Evolutionary conservation across 1,140 invertebrate species (phyloP).

Genomic region (Rhopalosiphum padi): DNA sequence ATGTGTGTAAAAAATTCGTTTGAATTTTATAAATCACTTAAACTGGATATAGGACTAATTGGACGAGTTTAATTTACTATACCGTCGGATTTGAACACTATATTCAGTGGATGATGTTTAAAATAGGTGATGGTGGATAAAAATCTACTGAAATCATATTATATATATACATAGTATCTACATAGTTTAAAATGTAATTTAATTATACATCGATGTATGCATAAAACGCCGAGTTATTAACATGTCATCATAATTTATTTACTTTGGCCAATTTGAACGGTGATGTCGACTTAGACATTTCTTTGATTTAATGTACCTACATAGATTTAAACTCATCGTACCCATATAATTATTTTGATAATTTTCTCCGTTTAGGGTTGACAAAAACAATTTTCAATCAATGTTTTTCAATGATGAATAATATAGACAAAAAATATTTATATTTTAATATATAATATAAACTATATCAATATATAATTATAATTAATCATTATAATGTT

Average conservation of each 20-base stretch:
- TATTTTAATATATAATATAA: too few relatives aligned
- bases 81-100: background rate
- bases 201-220: background rate
- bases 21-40: constrained; percentile 47
- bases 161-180: background rate
- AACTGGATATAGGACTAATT: constrained; percentile 52
- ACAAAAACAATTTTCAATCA: background rate
- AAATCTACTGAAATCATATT: background rate
- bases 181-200: constrained; percentile 26
- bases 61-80: constrained; percentile 36
- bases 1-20: constrained; percentile 41
- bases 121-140: constrained; percentile 15
- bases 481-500: too few relatives aligned
- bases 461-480: background rate
- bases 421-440: background rate
- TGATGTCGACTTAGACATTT: background rate
- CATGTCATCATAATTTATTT: background rate
- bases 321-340: background rate
- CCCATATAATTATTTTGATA: background rate
- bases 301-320: background rate
- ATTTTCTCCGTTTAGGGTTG: background rate
- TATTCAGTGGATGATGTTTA: background rate
- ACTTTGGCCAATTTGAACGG: background rate
- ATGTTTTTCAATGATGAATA: background rate
- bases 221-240: background rate